Base-by-base conservation (phyloP, 1,140 invertebrate genomes). In the Pseudomyrmex flavicornis region DNA sequence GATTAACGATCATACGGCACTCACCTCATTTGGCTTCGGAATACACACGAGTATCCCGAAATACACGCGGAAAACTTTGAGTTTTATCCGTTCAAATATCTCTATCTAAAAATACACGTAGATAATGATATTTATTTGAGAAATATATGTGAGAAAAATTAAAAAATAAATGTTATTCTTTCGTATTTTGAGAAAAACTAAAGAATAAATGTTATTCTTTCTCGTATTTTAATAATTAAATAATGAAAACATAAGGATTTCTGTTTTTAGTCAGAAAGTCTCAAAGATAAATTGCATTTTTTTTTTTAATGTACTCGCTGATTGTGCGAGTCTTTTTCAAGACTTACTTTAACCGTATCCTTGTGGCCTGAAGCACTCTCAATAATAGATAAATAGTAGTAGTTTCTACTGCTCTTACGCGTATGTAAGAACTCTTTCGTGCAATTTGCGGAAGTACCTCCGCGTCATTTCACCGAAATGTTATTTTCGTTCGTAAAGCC, bases 401-500 rank as follows among this genome's bases (percentile, higher is more conserved):
- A 46, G 9, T n/a, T 68, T 58, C 50, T 58, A 17, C 20, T 7
- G 44, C 72, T 63, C 20, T 54, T 50, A 75, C 70, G 65, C 46
- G 54, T n/a, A 44, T 61, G 22, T 61, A 62, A 61, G 26, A 73
- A 77, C 76, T 82, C 13, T 48, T 82, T 82, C 72, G 26, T 26
- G 52, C 59, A 73, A 75, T 75, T 73, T 74, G 52, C 58, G 70
- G 20, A 76, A 82, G 61, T 74, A 75, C 48, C 35, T 22, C 17
- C 58, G 46, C 44, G 69, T 63, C 72, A 35, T 82, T 75, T 9
- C 72, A 22, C 35, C 72, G 20, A 77, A 73, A 82, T 48, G 80
- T 22, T 65, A 74, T 76, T 77, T 77, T 59, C 66, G 56, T 48
- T 46, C 76, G 66, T 80, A 70, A 70, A 80, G 54, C 54, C 65